Percentiles rank a stretch among this genome's conserved stretches.
Evolutionary conservation across 2,888 invertebrate species (phyloP).

Genomic region (Boloria selene): DNA sequence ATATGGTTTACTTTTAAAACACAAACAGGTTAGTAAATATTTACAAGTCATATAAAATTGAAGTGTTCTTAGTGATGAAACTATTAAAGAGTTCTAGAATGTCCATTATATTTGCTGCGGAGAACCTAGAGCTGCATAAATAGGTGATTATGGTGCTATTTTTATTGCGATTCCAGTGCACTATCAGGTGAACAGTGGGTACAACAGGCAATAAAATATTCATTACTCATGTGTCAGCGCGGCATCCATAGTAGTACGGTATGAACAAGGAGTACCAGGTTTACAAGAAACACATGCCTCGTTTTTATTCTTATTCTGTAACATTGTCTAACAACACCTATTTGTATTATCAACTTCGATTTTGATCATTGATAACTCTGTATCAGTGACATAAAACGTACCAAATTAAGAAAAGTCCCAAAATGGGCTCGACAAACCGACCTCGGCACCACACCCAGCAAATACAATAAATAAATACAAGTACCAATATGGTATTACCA

Average conservation of each 20-base stretch:
- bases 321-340: slow-evolving; percentile 41
- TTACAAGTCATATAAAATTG: too few species aligned
- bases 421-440: too few species aligned
- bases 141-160: slow-evolving; percentile 35
- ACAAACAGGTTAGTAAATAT: too few species aligned
- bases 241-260: slow-evolving; percentile 54
- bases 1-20: too few species aligned
- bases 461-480: too few species aligned
- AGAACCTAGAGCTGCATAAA: slow-evolving; percentile 17
- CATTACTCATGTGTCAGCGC: slow-evolving; percentile 71
- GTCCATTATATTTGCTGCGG: slow-evolving; percentile 1
- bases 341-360: slow-evolving; percentile 30
- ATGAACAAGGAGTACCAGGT: slow-evolving; percentile 41
- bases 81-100: neutral
- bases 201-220: slow-evolving; percentile 71
- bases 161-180: slow-evolving; percentile 31
- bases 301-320: slow-evolving; percentile 48
- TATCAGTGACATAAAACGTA: slow-evolving; percentile 41
- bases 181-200: slow-evolving; percentile 50
- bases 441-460: too few species aligned
- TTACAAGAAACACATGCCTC: slow-evolving; percentile 46
- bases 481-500: neutral
- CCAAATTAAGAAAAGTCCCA: too few species aligned
- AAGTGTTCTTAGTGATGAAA: too few species aligned
- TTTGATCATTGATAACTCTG: slow-evolving; percentile 18